phyloP scores from a whole-genome alignment of 1,140 invertebrate species.

The Aphis craccivora region DNA sequence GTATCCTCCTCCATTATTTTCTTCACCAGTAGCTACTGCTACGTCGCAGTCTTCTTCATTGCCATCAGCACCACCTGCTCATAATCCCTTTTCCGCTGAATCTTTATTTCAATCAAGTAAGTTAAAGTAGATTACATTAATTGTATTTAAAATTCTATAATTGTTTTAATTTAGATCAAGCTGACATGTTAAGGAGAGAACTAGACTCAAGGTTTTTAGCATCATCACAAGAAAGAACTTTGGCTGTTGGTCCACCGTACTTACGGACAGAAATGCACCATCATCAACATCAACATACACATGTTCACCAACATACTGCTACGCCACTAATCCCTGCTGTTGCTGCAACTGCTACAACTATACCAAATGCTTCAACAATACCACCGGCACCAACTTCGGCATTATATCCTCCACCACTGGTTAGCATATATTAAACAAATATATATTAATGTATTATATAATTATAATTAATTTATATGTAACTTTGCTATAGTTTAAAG shows the following conservation, averaged over 20 bases:
- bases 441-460: neutral
- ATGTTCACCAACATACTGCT: slow-evolving; percentile 86
- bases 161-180: slow-evolving; percentile 68
- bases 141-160: slow-evolving; percentile 17
- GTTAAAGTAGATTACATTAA: slow-evolving; percentile 62
- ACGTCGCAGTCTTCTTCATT: slow-evolving; percentile 25
- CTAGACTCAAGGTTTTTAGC: slow-evolving; percentile 89
- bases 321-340: slow-evolving; percentile 69
- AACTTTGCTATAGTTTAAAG: slow-evolving; percentile 76
- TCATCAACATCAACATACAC: slow-evolving; percentile 89
- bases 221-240: slow-evolving; percentile 71
- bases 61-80: slow-evolving; percentile 68
- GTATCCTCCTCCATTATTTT: slow-evolving; percentile 61
- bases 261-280: slow-evolving; percentile 87
- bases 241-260: slow-evolving; percentile 64
- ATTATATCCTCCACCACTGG: slow-evolving; percentile 71
- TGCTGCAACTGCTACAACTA: slow-evolving; percentile 27
- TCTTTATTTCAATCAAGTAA: slow-evolving; percentile 85
- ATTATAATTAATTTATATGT: neutral
- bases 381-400: slow-evolving; percentile 41
- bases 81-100: slow-evolving; percentile 85
- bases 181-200: slow-evolving; percentile 88
- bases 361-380: slow-evolving; percentile 45
- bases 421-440: slow-evolving; percentile 63
- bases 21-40: slow-evolving; percentile 41